These are phyloP conservation scores for Symphodus melops DNA, from an alignment of 2,113 vertebrate genomes.

Conservation along the genomic window DNA sequence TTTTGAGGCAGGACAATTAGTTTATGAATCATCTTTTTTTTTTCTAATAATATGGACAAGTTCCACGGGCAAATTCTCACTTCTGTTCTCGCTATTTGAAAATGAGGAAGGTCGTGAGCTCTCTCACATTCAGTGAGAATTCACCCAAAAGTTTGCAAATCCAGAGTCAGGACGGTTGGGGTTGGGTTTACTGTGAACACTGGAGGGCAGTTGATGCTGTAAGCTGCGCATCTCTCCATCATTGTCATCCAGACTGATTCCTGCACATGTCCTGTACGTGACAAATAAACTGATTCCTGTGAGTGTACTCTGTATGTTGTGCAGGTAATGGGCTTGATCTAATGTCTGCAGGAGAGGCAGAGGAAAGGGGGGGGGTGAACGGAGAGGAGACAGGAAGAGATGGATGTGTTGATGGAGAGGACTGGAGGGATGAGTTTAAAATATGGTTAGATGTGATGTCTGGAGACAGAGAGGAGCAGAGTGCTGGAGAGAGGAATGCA, in stretches of 20 bases:
- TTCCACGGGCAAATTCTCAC: no score
- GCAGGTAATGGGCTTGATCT: constrained; percentile 64
- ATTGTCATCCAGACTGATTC: constrained; percentile 45
- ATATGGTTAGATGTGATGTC: constrained; percentile 68
- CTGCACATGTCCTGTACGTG: constrained; percentile 37
- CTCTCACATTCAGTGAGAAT: no score
- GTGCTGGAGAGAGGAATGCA: constrained; percentile 40
- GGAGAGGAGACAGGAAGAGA: constrained; percentile 49
- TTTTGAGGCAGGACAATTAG: no score
- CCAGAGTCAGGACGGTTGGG: not conserved
- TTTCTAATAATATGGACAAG: no score
- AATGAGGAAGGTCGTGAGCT: no score
- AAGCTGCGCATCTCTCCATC: constrained; percentile 29
- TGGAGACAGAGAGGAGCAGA: constrained; percentile 52
- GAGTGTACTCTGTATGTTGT: constrained; percentile 47
- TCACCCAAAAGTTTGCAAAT: not conserved
- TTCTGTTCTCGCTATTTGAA: no score
- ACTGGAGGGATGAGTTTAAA: constrained; percentile 67
- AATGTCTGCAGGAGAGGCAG: constrained; percentile 47
- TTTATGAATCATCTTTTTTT: no score
- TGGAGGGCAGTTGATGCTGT: not conserved
- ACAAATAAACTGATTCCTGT: constrained; percentile 57
- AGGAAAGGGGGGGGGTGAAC: not conserved
- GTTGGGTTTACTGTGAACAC: not conserved
- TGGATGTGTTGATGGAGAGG: constrained; percentile 63